Base-by-base conservation (phyloP, 2,888 invertebrate genomes). In the Lysandra coridon region DNA sequence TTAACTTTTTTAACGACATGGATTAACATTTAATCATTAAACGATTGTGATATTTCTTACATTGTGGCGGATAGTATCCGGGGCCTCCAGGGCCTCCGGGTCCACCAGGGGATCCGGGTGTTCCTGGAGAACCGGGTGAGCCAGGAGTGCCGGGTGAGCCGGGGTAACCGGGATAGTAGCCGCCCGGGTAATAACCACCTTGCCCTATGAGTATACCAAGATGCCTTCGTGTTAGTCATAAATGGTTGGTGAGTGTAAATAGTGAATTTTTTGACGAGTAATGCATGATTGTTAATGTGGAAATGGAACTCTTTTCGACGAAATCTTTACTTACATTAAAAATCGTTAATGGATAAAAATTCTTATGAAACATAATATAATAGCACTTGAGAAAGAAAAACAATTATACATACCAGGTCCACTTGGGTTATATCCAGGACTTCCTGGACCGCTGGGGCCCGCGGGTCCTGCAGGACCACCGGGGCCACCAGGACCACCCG, bases 401-500 rank as follows among this genome's bases (percentile, higher is more conserved):
- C 5, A n/a, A 6, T 6, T 7, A 64, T 12, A 30, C 64, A 30
- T 80, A 12, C 86, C 86, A 23, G 88, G 86, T 37, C 83, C 81
- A 30, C 86, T 83, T 74, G 84, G 82, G 0, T 69, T 69, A 69
- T 69, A 69, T 69, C 69, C 69, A 69, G 69, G 69, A 17, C 30
- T 75, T 75, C 75, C 75, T 4, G 40, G 30, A 30, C 64, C 64
- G 30, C 30, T 64, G 64, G 64, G 64, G 64, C 64, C 30, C 4
- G 12, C 30, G 1, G 64, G 23, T 30, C 64, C 64, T 64, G 23
- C 64, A 64, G 64, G 64, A 64, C 82, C 81, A 17, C 81, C 83
- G n/a, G 83, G 83, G 1, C 81, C 82, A 23, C 84, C 85, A 23
- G 84, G 84, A 40, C 82, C 80, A 2, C 83, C 82, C 2, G 83